Percentiles rank a stretch among this genome's conserved stretches.
Evolutionary conservation across 2,113 vertebrate genomes (phyloP).

Genomic region (Cariama cristata): DNA sequence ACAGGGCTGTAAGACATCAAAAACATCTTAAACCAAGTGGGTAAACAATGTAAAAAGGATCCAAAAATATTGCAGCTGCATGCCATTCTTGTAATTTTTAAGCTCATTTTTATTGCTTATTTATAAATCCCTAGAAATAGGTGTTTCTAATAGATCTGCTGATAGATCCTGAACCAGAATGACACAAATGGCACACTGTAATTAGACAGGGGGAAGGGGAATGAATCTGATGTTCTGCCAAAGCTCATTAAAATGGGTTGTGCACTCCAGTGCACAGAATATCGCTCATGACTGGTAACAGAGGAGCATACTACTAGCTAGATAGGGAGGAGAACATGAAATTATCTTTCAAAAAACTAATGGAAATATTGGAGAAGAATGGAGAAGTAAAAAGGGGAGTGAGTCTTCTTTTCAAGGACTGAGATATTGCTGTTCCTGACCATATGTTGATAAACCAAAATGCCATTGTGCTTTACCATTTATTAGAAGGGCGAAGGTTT

Average conservation of each 20-base stretch:
- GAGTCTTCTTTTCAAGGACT: neutral
- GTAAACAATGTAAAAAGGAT: neutral
- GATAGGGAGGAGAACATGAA: neutral
- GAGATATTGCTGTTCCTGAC: neutral
- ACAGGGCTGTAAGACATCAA: neutral
- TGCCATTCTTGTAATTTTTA: neutral
- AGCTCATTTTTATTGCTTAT: conserved; percentile 4
- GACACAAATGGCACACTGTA: conserved; percentile 23
- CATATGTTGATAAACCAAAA: neutral
- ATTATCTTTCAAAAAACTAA: neutral
- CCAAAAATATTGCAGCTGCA: neutral
- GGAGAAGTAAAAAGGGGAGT: neutral
- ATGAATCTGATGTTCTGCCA: conserved; percentile 47
- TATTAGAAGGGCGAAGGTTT: neutral
- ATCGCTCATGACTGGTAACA: neutral
- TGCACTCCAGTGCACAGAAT: conserved; percentile 4
- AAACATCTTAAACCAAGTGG: neutral
- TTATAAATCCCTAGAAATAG: conserved; percentile 27
- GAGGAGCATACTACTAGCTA: neutral
- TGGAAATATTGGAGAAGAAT: neutral
- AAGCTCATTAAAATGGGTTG: conserved; percentile 45
- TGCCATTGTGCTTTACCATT: neutral
- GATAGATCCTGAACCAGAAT: conserved; percentile 27
- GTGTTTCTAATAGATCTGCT: conserved; percentile 25
- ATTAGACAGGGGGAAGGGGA: neutral